Evolutionary conservation across 37 sponge, comb jelly and placozoan species (phyloP), one percentile per base, ranked within the genome.

Genomic region (Aplysina aerophoba): DNA sequence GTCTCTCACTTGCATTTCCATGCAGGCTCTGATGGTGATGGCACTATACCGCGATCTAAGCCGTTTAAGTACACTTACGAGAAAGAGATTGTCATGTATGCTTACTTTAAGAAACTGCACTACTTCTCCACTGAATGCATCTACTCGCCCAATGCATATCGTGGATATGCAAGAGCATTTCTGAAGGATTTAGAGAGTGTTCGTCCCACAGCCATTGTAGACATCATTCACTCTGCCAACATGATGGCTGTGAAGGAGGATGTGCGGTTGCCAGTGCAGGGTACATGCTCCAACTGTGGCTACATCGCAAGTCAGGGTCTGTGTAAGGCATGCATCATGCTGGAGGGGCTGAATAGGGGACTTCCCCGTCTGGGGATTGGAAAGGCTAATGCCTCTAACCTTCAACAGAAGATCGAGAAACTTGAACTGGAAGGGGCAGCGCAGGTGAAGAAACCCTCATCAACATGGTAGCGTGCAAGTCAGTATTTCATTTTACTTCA

Each of bases 21-120:
- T n/a, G 24, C 25, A 75, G 78, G 78, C 2, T 75, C 78, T 4
- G 80, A 85, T n/a, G 57, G 86, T n/a, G 99, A 98, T 69, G 97
- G 94, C 27, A 79, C 88, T 58, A 92, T 95, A 22, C 94, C 97
- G 19, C 92, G 99, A 1, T 96, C 89, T 0, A 98, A 98, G 50
- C 99, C 99, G 8, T 98, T 98, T 92, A 98, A 98, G 54, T 98
- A 94, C 67, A 94, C 97, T 0, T 98, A 98, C 62, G 99, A 98
- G 87, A 98, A 98, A 54, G 99, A 98, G 44, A 98, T 98, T 17
- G 99, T 98, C 2, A 94, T 98, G 99, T 98, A 98, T 85, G 99
- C 99, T 0, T 96, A 95, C 81, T 96, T 96, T 75, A 98, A 92
- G 85, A 94, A 94, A 81, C 85, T 98, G 34, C 97, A 98, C 90